Percentiles rank a stretch among this genome's conserved stretches.
Conservation (phyloP, 37 sponge, comb jelly and placozoan genomes). For the Corticium candelabrum region DNA sequence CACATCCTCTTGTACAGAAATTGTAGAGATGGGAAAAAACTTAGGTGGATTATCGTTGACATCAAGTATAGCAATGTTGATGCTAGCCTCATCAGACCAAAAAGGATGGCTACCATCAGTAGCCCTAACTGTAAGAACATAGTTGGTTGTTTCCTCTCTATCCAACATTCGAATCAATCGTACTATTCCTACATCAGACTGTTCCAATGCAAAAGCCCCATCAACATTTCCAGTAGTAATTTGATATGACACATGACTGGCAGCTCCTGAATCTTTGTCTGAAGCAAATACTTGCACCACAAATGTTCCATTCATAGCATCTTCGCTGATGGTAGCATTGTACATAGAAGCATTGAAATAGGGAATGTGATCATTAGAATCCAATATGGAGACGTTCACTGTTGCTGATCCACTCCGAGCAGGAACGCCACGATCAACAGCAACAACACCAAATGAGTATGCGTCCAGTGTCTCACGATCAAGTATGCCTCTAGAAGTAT, state of each 20-base stretch:
- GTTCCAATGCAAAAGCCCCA: background rate
- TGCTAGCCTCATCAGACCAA: background rate
- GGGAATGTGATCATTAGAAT: constrained; percentile 14
- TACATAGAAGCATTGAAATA: background rate
- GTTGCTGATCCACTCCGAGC: background rate
- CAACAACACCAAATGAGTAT: background rate
- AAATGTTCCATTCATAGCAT: background rate
- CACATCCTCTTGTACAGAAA: constrained; percentile 1
- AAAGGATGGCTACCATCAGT: background rate
- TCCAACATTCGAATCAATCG: constrained; percentile 12
- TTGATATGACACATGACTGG: background rate
- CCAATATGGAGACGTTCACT: constrained; percentile 8
- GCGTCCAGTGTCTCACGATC: constrained; percentile 13
- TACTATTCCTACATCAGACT: background rate
- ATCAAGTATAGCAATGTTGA: constrained; percentile 10
- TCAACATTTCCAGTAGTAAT: background rate
- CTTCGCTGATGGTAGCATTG: background rate
- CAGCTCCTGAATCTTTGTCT: background rate
- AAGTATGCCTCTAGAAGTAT: background rate
- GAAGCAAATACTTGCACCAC: background rate
- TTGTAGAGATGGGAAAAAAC: background rate
- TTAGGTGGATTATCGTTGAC: constrained; percentile 17
- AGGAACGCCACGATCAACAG: constrained; percentile 5
- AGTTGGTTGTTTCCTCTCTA: constrained; percentile 23
- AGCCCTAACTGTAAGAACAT: background rate